Base-by-base conservation (phyloP, 2,888 invertebrate genomes). In the Thera britannica region DNA sequence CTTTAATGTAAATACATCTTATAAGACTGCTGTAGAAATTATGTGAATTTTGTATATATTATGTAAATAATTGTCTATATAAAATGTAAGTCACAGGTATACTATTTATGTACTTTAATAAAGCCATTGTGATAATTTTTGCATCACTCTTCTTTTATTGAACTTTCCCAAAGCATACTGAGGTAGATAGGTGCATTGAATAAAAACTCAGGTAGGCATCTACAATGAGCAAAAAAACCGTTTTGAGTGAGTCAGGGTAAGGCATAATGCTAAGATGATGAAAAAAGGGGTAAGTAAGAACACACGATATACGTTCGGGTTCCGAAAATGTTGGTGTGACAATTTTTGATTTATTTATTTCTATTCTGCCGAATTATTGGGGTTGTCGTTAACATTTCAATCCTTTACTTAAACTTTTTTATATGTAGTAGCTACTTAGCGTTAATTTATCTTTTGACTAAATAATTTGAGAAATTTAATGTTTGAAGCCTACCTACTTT, bases 61-160 rank as follows among this genome's bases (percentile, higher is more conserved):
- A 93, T 93, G 92, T 92, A 92, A 89, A 93, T 92, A 91, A 81
- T 86, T 92, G 92, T 93, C 89, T 89, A 92, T 91, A 89, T 75
- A 66, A 63, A 51, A 7, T 68, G 51, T 89, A 92, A 93, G 92
- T 93, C 92, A 92, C 91, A 81, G 91, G 92, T 93, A 92, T 93
- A 93, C 93, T 93, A 93, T 93, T 93, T 93, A 93, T 93, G 92
- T 93, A 93, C 88, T 92, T 93, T 92, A 93, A 93, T 93, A 93
- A 93, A 93, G 92, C 92, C 92, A 93, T 93, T 93, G 93, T 93
- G 93, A 93, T 93, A 93, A 93, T 92, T 93, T 91, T 93, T 93
- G 90, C 90, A 92, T 86, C 88, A 71, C 73, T 74, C 85, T 81
- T 83, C 87, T 89, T 82, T 75, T 64, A 69, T 71, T 72, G 58